Evolutionary conservation across 2,797 vertebrate genomes (phyloP), one percentile per base, ranked within the genome.

Genomic region (Molossus alvarezi): DNA sequence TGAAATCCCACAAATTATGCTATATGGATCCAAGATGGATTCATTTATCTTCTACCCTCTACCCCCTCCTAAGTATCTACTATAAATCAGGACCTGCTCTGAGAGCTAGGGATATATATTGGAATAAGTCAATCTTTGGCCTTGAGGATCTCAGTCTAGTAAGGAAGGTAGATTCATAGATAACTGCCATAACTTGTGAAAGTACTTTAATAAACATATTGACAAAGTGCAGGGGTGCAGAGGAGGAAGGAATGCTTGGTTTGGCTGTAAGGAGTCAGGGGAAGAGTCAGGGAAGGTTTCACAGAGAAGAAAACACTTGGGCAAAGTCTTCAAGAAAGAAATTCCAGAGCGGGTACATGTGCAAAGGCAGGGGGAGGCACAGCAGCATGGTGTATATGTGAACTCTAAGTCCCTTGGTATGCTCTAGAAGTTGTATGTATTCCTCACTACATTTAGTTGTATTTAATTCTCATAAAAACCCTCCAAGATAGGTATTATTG

Each of bases 21-120:
- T 72, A 48, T 77, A 83, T 72, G 57, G 48, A 72, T 58, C 62
- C 77, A 77, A 83, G 82, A 77, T 87, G 15, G 20, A 87, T 71
- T 90, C 58, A 62, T 45, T 81, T 14, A 75, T 23, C 41, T 75
- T 6, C 41, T 48, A 21, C 13, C 8, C 21, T 20, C n/a, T 25
- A 14, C 64, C 5, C 3, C 4, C 4, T 7, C 45, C 18, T 21
- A 29, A 21, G 5, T 9, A 67, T 41, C 72, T 84, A 29, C 25
- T 29, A 55, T 53, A 79, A 79, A 88, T 25, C 20, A 88, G 67
- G n/a, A 53, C 53, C 65, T 81, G 27, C 76, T 79, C 80, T 33
- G 27, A 81, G 65, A 60, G n/a, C 27, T 51, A 53, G 27, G 53
- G 41, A 89, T 51, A 45, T 48, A 84, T 15, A 64, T 7, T 33